Evolutionary conservation across 2,888 invertebrate genomes (phyloP).

Genomic region (Cryptus viduatorius): DNA sequence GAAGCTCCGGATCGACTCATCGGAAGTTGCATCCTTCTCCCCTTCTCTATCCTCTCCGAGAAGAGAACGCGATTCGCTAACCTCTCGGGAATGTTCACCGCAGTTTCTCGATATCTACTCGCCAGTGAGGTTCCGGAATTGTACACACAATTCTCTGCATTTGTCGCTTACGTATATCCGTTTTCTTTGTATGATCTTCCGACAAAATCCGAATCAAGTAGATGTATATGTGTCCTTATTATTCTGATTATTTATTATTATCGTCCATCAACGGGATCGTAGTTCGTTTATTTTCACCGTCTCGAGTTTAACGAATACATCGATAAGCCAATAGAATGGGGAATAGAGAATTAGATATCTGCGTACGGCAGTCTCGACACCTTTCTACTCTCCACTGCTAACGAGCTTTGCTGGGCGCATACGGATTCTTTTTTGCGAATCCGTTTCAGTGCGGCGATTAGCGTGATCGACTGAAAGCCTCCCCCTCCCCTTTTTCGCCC

Average conservation of each 20-base stretch:
- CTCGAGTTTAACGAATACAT: not conserved
- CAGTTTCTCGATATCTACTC: not conserved
- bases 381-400: not conserved
- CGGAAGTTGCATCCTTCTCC: not conserved
- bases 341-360: slow-evolving; percentile 3
- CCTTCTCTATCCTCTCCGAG: not conserved
- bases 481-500: not conserved
- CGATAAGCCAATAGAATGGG: not conserved
- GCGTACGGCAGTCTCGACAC: slow-evolving; percentile 6
- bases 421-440: slow-evolving; percentile 37
- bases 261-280: no score
- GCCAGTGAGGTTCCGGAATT: not conserved
- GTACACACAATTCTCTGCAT: slow-evolving; percentile 3
- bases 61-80: slow-evolving; percentile 27
- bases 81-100: slow-evolving; percentile 3
- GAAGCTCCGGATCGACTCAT: slow-evolving; percentile 33
- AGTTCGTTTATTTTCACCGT: no score
- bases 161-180: not conserved
- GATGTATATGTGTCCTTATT: no score
- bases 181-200: not conserved
- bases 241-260: no score
- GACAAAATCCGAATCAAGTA: not conserved
- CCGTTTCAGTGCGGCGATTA: slow-evolving; percentile 48
- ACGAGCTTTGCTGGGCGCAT: slow-evolving; percentile 21
- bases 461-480: slow-evolving; percentile 31